These are phyloP conservation scores for Apamea epomidion DNA, from an alignment of 2,888 invertebrate species.

Conservation along the genomic window DNA sequence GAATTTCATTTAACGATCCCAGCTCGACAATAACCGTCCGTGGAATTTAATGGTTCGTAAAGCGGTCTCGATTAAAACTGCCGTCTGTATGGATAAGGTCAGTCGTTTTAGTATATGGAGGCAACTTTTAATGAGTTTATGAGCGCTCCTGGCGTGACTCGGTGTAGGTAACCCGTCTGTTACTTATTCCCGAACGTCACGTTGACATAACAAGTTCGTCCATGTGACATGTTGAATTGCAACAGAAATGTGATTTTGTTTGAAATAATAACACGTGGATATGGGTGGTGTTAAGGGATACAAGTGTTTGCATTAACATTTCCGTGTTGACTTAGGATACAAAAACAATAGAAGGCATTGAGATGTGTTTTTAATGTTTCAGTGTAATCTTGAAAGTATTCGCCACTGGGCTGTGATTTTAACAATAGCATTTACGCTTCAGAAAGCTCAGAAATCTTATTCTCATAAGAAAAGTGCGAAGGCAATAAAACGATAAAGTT, in stretches of 20 bases:
- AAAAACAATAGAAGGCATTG: not conserved
- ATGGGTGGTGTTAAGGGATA: not conserved
- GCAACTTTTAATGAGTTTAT: conserved; percentile 89
- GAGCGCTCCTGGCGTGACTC: conserved; percentile 76
- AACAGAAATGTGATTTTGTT: conserved; percentile 57
- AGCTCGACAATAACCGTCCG: conserved; percentile 86
- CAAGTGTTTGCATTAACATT: conserved; percentile 29
- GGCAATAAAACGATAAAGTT: conserved; percentile 52
- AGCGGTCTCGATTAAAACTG: conserved; percentile 88
- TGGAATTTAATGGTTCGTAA: conserved; percentile 87
- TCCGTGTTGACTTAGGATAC: conserved; percentile 9
- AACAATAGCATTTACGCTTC: not conserved
- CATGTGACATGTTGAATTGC: conserved; percentile 58
- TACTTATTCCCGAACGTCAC: conserved; percentile 74
- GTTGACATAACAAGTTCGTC: conserved; percentile 73
- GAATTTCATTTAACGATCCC: conserved; percentile 87
- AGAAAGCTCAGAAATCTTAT: conserved; percentile 5
- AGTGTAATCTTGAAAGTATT: conserved; percentile 9
- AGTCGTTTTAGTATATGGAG: conserved; percentile 84
- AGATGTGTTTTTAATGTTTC: conserved; percentile 31
- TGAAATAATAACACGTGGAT: conserved; percentile 31
- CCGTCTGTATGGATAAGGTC: conserved; percentile 85
- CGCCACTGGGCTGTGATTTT: conserved; percentile 10
- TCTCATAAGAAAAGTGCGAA: conserved; percentile 16
- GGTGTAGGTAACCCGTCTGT: conserved; percentile 70